A percentile compares a stretch with the other conserved stretches of the same genome.
phyloP scores from a whole-genome alignment of 2,113 vertebrate species.

The Misgurnus anguillicaudatus region DNA sequence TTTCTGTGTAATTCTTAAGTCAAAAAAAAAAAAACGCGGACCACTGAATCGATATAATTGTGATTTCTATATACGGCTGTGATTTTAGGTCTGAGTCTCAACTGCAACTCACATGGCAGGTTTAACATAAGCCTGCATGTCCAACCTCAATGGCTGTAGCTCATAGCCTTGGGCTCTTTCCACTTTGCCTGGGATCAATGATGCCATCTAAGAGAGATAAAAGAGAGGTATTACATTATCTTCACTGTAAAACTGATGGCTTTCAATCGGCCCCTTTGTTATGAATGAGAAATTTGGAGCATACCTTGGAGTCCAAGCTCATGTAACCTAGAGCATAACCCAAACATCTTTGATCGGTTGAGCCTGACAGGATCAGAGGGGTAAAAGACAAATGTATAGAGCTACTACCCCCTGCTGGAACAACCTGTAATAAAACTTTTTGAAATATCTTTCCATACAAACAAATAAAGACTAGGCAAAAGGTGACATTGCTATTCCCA shows the following conservation, averaged over 20 bases:
- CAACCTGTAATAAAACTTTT: constrained; percentile 72
- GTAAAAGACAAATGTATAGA: constrained; percentile 82
- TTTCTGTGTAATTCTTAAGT: too few species aligned
- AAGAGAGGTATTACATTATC: neutral
- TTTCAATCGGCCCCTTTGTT: neutral
- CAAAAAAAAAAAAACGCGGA: too few species aligned
- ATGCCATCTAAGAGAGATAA: constrained; percentile 67
- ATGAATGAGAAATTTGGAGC: neutral
- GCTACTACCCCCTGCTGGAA: constrained; percentile 80
- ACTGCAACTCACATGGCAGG: constrained; percentile 76
- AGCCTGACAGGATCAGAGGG: constrained; percentile 71
- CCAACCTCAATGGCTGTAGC: constrained; percentile 73
- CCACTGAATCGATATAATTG: too few species aligned
- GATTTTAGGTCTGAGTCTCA: neutral
- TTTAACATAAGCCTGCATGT: constrained; percentile 74
- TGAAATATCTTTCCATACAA: neutral
- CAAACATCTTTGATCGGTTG: constrained; percentile 63
- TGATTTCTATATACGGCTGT: neutral
- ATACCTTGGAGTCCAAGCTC: constrained; percentile 84
- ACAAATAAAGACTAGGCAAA: neutral
- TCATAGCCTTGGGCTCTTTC: constrained; percentile 70
- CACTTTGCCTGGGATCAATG: constrained; percentile 73
- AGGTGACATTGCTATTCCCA: neutral
- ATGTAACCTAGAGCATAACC: constrained; percentile 83
- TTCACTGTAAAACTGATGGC: neutral